These are phyloP conservation scores for Horisme vitalbata DNA, from an alignment of 2,888 invertebrate genomes.

Conservation along the genomic window DNA sequence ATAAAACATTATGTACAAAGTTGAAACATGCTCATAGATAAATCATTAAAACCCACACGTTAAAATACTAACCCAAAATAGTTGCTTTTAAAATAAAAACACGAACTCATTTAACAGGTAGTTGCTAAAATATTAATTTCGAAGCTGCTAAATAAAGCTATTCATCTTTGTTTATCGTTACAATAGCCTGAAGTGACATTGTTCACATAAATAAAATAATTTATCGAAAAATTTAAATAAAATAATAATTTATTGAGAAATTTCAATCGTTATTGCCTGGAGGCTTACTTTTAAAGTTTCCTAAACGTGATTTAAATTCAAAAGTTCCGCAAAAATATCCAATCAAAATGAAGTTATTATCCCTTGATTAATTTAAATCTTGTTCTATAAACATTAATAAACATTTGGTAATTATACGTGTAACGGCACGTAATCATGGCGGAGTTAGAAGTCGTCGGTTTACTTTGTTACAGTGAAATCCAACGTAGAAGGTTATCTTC, in stretches of 20 bases:
- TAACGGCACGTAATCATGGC: constrained; percentile 48
- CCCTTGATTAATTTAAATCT: constrained; percentile 60
- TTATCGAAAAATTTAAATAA: constrained; percentile 23
- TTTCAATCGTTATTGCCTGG: constrained; percentile 25
- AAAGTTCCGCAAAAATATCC: constrained; percentile 39
- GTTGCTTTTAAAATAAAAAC: too few species aligned
- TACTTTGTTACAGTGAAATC: constrained; percentile 29
- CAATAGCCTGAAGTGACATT: constrained; percentile 12
- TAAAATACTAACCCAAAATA: too few species aligned
- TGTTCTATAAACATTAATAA: constrained; percentile 56
- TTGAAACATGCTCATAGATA: too few species aligned
- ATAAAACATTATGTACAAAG: too few species aligned
- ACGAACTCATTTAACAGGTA: too few species aligned
- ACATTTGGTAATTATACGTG: constrained; percentile 61
- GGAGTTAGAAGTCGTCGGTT: constrained; percentile 37
- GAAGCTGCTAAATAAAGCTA: not conserved
- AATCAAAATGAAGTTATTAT: constrained; percentile 56
- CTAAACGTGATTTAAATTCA: not conserved
- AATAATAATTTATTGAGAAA: too few species aligned
- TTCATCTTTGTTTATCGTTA: constrained; percentile 3
- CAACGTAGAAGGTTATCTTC: constrained; percentile 13
- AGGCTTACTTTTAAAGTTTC: constrained; percentile 5
- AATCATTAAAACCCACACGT: too few species aligned
- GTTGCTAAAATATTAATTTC: too few species aligned
- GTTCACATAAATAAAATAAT: constrained; percentile 24